A percentile compares a stretch with the other conserved stretches of the same genome.
These are phyloP conservation scores for Tholera decimalis DNA, from an alignment of 2,888 invertebrate species.

Conservation along the genomic window DNA sequence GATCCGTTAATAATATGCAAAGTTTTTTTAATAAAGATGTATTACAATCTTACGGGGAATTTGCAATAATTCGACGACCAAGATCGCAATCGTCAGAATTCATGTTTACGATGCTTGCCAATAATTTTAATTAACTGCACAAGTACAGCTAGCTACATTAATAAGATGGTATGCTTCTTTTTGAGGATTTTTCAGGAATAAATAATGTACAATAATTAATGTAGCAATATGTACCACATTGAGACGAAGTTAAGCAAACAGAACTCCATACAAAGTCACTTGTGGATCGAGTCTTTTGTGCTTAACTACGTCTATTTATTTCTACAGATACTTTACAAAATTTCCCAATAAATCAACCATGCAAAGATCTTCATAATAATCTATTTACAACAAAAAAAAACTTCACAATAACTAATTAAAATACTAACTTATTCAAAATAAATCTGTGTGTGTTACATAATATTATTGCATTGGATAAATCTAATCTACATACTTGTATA, in stretches of 20 bases:
- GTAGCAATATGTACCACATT: slow-evolving; percentile 1
- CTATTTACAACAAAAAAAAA: slow-evolving; percentile 51
- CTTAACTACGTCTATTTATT: too few species aligned
- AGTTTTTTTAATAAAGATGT: too few species aligned
- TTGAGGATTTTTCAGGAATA: neutral
- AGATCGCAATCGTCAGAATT: too few species aligned
- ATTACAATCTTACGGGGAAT: too few species aligned
- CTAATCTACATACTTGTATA: slow-evolving; percentile 13
- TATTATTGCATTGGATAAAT: slow-evolving; percentile 17
- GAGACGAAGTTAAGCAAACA: too few species aligned
- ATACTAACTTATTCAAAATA: slow-evolving; percentile 8
- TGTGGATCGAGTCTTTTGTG: too few species aligned
- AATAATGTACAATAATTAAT: neutral
- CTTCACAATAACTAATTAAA: slow-evolving; percentile 1
- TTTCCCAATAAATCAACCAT: slow-evolving; percentile 3
- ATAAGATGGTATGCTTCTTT: neutral
- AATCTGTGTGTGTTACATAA: neutral
- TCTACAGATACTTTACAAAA: neutral
- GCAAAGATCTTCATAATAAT: neutral
- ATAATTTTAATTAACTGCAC: neutral
- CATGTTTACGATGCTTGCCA: neutral
- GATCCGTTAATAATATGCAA: too few species aligned
- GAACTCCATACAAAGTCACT: too few species aligned
- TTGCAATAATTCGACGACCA: too few species aligned
- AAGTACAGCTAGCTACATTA: neutral